phyloP scores from a whole-genome alignment of 2,797 vertebrate genomes.

The Pogoniulus pusillus region DNA sequence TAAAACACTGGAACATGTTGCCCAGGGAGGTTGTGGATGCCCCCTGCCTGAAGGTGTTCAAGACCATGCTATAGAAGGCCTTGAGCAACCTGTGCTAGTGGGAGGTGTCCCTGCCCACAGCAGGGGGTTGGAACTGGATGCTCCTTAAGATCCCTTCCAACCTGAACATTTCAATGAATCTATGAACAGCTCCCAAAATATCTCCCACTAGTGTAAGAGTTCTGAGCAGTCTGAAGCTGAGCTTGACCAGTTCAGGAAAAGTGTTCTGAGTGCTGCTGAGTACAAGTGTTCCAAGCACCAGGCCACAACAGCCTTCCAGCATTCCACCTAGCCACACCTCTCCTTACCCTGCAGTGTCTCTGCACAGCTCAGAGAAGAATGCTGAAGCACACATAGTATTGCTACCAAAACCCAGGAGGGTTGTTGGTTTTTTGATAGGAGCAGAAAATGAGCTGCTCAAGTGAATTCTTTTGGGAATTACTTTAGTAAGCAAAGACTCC shows the following conservation, averaged over 20 bases:
- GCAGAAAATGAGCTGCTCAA: not conserved
- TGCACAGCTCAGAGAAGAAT: not conserved
- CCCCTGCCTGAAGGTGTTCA: no score
- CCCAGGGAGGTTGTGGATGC: no score
- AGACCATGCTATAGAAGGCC: no score
- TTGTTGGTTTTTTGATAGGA: not conserved
- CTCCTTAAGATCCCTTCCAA: no score
- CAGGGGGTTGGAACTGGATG: no score
- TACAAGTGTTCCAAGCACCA: not conserved
- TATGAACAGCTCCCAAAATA: not conserved
- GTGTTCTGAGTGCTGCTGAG: not conserved
- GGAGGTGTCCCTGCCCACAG: no score
- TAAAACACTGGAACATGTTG: no score
- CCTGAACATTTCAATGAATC: no score
- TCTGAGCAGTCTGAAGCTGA: not conserved
- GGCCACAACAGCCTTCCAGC: not conserved
- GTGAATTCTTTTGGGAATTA: not conserved
- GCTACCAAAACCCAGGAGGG: not conserved
- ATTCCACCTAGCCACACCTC: not conserved
- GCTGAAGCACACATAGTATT: not conserved
- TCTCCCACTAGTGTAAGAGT: not conserved
- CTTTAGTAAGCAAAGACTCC: not conserved
- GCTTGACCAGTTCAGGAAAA: not conserved
- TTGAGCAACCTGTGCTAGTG: no score
- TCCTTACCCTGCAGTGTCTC: not conserved